Evolutionary conservation across 1,140 invertebrate species (phyloP), one percentile per base, ranked within the genome.

Genomic region (Bemisia tabaci): DNA sequence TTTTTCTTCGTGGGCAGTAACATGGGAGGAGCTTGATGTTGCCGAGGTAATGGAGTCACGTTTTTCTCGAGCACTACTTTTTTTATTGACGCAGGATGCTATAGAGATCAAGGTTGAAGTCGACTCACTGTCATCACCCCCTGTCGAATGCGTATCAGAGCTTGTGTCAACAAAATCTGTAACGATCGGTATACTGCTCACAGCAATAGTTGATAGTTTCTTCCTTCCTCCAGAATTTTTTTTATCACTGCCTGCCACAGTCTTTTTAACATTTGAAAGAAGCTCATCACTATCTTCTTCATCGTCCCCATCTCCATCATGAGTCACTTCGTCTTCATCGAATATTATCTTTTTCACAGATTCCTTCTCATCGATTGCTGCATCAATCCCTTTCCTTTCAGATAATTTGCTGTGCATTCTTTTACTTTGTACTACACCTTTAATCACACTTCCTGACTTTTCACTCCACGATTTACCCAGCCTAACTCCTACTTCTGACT

Each of bases 1-100:
- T 70, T 82, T 82, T 33, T 84, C 83, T 72, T 82, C 82, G 22
- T 81, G 80, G 64, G 79, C 81, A 63, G 64, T 64, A 64, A 62
- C 26, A 61, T 62, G 21, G 59, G 25, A 33, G 33, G 26, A 24
- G 59, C 33, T 65, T 25, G 65, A 65, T 23, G 65, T 48, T 26
- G 65, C 26, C 1, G 65, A 59, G 22, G 24, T 65, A 22, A 48
- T 22, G 21, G 65, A 59, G 25, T 48, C 59, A 17, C 48, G 24
- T n/a, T 48, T 60, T 22, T 59, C 48, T 12, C 24, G 48, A 23
- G 48, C 22, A 26, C 25, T 65, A 2, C 39, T 25, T 17, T 48
- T 65, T 60, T 59, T 60, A 59, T 48, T 48, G 5, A 48, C 5
- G 17, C 33, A 17, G 17, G 33, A 17, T 9, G 33, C 17, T 48